Base-by-base conservation (phyloP, 2,797 vertebrate species). In the Eutrigla gurnardus region DNA sequence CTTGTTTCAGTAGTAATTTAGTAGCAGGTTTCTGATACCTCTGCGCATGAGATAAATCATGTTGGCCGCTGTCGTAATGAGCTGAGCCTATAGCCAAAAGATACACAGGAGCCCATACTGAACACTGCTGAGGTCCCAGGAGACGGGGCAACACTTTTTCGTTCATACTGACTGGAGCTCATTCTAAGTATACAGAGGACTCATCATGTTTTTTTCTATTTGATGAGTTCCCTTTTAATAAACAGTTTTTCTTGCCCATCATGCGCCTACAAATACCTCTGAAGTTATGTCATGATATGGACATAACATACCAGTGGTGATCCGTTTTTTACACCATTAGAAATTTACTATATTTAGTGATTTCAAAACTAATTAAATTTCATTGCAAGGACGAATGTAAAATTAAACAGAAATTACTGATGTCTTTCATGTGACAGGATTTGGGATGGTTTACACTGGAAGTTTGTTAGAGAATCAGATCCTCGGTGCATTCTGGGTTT, bases 11-110 rank as follows among this genome's bases (percentile, higher is more conserved):
- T n/a, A n/a, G n/a, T n/a, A n/a, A n/a, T n/a, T n/a, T n/a, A n/a
- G n/a, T n/a, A n/a, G n/a, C n/a, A n/a, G 15, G 33, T 25, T n/a
- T 52, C 3, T 14, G 15, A 42, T 40, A 10, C 10, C 17, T 9
- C 6, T 42, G 57, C 45, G 45, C 17, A 13, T 47, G 64, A 33
- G 57, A 62, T 49, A 63, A 55, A 42, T 66, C 11, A n/a, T n/a
- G 33, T 15, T 49, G 52, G 70, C 55, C 49, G 50, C 55, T 49
- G 46, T 58, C 7, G 10, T 65, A 65, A 80, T 70, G 77, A 74
- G 71, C 47, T 49, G 66, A 70, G 65, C 33, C 35, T 32, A 43
- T 61, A 50, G 66, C 72, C 72, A 80, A 39, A 54, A 75, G 78
- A 70, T 62, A 47, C 4, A 10, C 13, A 43, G 66, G 49, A 70